Conservation (phyloP, 1,140 invertebrate genomes). For the Zaprionus davidi region DNA sequence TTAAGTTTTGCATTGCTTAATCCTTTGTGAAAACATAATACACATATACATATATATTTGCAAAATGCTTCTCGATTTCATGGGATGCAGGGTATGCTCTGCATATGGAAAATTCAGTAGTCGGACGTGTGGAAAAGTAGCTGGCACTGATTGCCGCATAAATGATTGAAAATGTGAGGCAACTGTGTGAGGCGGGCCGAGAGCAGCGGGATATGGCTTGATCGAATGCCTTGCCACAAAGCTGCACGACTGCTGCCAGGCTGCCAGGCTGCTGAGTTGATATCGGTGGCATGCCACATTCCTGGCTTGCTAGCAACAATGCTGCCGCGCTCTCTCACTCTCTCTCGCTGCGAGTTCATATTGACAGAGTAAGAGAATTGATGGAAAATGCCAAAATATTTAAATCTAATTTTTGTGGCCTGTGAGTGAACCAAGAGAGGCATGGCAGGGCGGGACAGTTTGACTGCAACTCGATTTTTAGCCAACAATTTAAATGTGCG, state of each 20-base stretch:
- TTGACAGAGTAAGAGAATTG: constrained; percentile 63
- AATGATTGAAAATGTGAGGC: constrained; percentile 72
- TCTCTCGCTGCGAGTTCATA: neutral
- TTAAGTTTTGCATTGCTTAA: no score
- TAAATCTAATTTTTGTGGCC: constrained; percentile 72
- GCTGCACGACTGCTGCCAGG: constrained; percentile 44
- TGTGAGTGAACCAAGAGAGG: neutral
- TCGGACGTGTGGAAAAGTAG: constrained; percentile 79
- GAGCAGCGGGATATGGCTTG: constrained; percentile 4
- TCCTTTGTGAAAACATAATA: no score
- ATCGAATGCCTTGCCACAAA: constrained; percentile 45
- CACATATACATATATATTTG: neutral
- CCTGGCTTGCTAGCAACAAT: constrained; percentile 31
- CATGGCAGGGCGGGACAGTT: constrained; percentile 5
- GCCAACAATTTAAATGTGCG: constrained; percentile 63
- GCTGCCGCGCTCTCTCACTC: neutral
- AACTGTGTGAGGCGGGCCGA: constrained; percentile 9
- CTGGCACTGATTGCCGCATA: constrained; percentile 78
- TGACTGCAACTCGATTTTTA: constrained; percentile 37
- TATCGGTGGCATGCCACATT: constrained; percentile 42
- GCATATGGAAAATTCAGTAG: constrained; percentile 52
- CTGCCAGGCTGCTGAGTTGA: constrained; percentile 2
- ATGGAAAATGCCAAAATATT: constrained; percentile 81
- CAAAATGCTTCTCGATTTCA: neutral
- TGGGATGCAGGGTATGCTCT: constrained; percentile 18